These are phyloP conservation scores for Danaus chrysippus DNA, from an alignment of 2,888 invertebrate species.

Conservation along the genomic window DNA sequence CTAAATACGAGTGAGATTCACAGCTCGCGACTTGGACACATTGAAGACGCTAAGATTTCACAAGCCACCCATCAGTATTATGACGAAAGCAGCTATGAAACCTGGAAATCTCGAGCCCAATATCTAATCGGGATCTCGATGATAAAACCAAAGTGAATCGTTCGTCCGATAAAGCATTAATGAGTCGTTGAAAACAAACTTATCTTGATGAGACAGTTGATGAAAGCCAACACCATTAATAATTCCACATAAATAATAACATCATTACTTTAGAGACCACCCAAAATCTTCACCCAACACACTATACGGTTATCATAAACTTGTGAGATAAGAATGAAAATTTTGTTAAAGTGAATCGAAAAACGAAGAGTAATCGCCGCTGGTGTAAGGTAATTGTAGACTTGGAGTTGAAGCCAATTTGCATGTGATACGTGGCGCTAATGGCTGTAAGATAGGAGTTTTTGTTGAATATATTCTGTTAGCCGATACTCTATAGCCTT, in stretches of 20 bases:
- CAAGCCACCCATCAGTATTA: conserved; percentile 1
- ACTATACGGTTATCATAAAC: conserved; percentile 57
- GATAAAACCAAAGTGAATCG: conserved; percentile 63
- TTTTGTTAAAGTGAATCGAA: conserved; percentile 51
- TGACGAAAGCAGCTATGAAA: too few relatives aligned
- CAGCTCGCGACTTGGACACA: background rate
- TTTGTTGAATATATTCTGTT: conserved; percentile 59
- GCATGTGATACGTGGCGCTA: conserved; percentile 72
- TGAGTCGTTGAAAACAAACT: conserved; percentile 70
- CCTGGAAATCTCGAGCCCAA: conserved; percentile 24
- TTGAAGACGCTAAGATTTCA: conserved; percentile 15
- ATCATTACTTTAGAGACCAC: conserved; percentile 71
- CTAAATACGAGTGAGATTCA: background rate
- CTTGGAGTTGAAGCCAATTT: conserved; percentile 57
- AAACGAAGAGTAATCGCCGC: conserved; percentile 59
- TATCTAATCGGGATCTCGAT: conserved; percentile 58
- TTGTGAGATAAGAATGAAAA: conserved; percentile 59
- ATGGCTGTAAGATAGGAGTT: conserved; percentile 64
- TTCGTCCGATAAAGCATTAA: conserved; percentile 67
- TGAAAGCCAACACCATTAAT: conserved; percentile 61
- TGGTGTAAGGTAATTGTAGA: conserved; percentile 55
- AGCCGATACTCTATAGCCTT: conserved; percentile 58
- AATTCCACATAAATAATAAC: conserved; percentile 71
- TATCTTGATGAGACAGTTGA: conserved; percentile 72
- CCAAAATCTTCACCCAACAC: conserved; percentile 74